Evolutionary conservation across 2,113 vertebrate species (phyloP), one percentile per base, ranked within the genome.

Genomic region (Cyanoramphus novaezelandiae): DNA sequence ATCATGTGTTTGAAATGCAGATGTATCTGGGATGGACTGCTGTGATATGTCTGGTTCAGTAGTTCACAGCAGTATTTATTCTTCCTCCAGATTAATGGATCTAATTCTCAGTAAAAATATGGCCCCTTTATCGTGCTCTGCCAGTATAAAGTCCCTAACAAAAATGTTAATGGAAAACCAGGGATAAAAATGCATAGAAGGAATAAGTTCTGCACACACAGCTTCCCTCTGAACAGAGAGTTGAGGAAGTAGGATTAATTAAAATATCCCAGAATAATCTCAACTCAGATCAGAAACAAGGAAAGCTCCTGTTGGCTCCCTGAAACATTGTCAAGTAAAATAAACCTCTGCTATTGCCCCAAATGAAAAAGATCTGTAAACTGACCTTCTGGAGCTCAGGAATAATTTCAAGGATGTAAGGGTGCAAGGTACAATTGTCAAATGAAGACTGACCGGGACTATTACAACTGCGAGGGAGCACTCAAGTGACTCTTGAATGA

Each of bases 1-100:
- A 96, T 94, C 88, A 95, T 88, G 33, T 37, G 39, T 75, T 90
- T 88, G 80, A 95, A 97, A 96, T 64, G 88, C 62, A 93, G 82
- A 69, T 72, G 7, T 82, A 65, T 85, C 75, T 95, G 79, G 82
- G 86, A 71, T 81, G 82, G 86, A 88, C 82, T 0, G 0, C 86
- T 85, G 75, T 43, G 63, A 59, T 92, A 65, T 92, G 72, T 57
- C 69, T 92, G 88, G 74, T 81, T 95, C 85, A 88, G 88, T 88
- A 96, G 88, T 84, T 94, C 88, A 90, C 28, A 47, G 72, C 76
- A 78, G 29, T 43, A 81, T 75, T 88, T 94, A 86, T 90, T 94
- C 77, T 94, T 91, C 52, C 63, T 86, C 37, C 37, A 81, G 67
- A 93, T 64, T 76, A 92, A 84, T 74, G 41, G 72, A 84, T 86